Percentiles rank a stretch among this genome's conserved stretches.
phyloP scores from a whole-genome alignment of 2,113 vertebrate genomes.

The Castor canadensis region DNA sequence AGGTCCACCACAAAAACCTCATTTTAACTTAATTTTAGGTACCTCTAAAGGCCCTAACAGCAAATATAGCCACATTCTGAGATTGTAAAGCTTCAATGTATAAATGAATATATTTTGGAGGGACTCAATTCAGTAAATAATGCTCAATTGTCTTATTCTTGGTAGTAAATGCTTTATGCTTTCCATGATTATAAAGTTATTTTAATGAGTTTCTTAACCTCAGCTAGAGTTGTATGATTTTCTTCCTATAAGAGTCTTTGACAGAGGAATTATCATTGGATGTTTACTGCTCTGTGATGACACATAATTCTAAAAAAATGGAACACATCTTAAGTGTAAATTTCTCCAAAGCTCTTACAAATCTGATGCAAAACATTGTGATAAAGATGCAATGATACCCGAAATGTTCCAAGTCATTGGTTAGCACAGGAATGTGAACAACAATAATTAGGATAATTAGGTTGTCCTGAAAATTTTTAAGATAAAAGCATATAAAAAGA shows the following conservation, averaged over 20 bases:
- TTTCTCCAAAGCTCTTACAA: neutral
- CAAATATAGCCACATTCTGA: neutral
- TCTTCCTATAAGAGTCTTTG: neutral
- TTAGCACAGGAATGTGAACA: neutral
- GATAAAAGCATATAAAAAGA: neutral
- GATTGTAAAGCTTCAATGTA: neutral
- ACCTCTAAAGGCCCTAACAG: neutral
- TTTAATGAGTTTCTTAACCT: neutral
- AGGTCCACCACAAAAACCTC: neutral
- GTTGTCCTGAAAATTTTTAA: neutral
- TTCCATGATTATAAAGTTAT: neutral
- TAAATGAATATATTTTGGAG: neutral
- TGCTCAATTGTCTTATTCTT: neutral
- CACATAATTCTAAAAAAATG: conserved; percentile 23
- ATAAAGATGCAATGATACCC: neutral
- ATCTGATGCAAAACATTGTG: neutral
- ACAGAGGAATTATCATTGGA: neutral
- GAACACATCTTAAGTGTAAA: neutral
- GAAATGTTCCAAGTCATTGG: neutral
- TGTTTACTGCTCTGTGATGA: neutral
- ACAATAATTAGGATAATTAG: neutral
- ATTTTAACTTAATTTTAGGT: neutral
- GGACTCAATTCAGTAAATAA: neutral
- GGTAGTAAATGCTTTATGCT: neutral
- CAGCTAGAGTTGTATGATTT: neutral